A percentile compares a stretch with the other conserved stretches of the same genome.
Evolutionary conservation across 2,797 vertebrate genomes (phyloP).

Genomic region (Lithobates sylvaticus): DNA sequence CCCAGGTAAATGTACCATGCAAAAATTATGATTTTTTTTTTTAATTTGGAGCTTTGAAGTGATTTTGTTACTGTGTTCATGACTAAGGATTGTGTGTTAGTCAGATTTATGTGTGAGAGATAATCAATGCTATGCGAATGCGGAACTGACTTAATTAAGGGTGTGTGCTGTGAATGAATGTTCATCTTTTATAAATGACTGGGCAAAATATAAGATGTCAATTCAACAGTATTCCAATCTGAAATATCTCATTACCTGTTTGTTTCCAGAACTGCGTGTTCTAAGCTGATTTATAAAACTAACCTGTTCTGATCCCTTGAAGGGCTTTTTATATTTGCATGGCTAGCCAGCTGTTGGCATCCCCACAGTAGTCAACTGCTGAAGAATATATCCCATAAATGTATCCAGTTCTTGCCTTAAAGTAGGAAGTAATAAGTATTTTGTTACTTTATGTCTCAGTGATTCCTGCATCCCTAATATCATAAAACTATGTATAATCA

Average conservation of each 20-base stretch:
- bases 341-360: background rate
- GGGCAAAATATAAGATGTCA: background rate
- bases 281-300: background rate
- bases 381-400: background rate
- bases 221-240: background rate
- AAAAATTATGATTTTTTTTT: no score
- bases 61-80: background rate
- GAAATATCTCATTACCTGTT: background rate
- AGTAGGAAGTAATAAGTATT: background rate
- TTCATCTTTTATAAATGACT: background rate
- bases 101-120: background rate
- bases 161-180: background rate
- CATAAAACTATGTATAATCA: background rate
- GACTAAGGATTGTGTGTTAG: background rate
- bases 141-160: slow-evolving; percentile 13
- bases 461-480: background rate
- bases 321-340: background rate
- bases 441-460: background rate
- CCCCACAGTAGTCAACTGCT: background rate
- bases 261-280: background rate
- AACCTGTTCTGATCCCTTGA: background rate
- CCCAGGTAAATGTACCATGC: no score
- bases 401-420: background rate
- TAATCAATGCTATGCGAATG: background rate
- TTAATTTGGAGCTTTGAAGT: background rate